Conservation (phyloP, 2,888 invertebrate genomes). For the Temnothorax rugatulus region DNA sequence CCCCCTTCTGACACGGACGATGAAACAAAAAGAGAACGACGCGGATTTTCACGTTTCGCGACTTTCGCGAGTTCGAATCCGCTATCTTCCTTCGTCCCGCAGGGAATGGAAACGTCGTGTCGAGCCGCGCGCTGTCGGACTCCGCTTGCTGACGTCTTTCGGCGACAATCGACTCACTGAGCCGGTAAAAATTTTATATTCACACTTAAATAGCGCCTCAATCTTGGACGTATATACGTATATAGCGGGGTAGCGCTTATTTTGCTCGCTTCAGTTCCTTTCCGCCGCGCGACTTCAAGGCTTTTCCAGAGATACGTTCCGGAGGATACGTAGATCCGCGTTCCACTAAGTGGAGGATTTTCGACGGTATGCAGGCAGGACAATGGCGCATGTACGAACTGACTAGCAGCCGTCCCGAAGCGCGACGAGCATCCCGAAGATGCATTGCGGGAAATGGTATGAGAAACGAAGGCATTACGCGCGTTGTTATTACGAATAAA, state of each 20-base stretch:
- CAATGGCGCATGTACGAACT: slow-evolving; percentile 35
- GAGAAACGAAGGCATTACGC: slow-evolving; percentile 16
- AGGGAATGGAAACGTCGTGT: slow-evolving; percentile 30
- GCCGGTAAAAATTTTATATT: slow-evolving; percentile 49
- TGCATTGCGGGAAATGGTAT: slow-evolving; percentile 17
- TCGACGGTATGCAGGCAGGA: slow-evolving; percentile 41
- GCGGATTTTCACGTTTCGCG: slow-evolving; percentile 9
- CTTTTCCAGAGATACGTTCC: slow-evolving; percentile 17
- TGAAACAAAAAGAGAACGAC: background rate
- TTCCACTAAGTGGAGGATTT: slow-evolving; percentile 47
- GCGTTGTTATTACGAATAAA: slow-evolving; percentile 28
- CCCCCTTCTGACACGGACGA: background rate
- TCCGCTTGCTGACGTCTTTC: slow-evolving; percentile 29
- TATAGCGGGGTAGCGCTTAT: slow-evolving; percentile 28
- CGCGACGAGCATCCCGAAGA: slow-evolving; percentile 38
- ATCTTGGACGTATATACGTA: slow-evolving; percentile 39
- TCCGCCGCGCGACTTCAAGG: slow-evolving; percentile 27
- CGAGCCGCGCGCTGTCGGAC: slow-evolving; percentile 24
- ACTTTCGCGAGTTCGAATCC: slow-evolving; percentile 24
- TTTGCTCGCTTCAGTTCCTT: slow-evolving; percentile 35
- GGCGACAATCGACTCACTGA: slow-evolving; percentile 46
- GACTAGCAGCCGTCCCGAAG: slow-evolving; percentile 31
- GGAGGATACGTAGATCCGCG: slow-evolving; percentile 1
- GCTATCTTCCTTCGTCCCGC: slow-evolving; percentile 11
- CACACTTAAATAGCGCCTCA: slow-evolving; percentile 48